Conservation (phyloP, 1,140 invertebrate species). For the Penaeus chinensis region DNA sequence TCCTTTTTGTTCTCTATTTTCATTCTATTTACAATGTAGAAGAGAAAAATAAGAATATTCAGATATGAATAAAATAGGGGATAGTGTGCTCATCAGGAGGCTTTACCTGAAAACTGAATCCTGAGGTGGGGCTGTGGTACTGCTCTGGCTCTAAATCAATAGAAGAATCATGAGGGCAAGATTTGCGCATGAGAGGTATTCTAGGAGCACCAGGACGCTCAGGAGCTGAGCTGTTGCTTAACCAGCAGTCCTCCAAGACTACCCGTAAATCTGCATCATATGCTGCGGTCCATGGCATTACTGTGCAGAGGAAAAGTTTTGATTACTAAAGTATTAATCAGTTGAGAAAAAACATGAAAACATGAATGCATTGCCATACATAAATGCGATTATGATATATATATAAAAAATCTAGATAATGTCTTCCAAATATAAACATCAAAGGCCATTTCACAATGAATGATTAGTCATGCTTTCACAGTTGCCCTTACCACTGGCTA, state of each 20-base stretch:
- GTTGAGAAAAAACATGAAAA: too few species aligned
- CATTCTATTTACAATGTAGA: background rate
- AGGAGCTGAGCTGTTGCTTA: conserved; percentile 63
- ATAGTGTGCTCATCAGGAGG: too few species aligned
- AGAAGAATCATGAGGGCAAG: conserved; percentile 65
- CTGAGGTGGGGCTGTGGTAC: conserved; percentile 5
- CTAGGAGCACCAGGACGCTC: conserved; percentile 12
- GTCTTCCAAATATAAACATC: background rate
- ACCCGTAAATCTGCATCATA: conserved; percentile 64
- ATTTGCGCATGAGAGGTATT: conserved; percentile 64
- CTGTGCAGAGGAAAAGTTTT: background rate
- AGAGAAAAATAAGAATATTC: background rate
- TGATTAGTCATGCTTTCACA: background rate
- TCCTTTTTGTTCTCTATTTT: background rate
- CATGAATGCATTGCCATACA: too few species aligned
- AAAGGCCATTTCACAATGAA: conserved; percentile 2
- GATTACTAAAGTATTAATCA: too few species aligned
- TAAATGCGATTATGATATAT: too few species aligned
- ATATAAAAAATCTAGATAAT: background rate
- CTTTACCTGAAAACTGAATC: conserved; percentile 51
- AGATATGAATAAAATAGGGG: background rate
- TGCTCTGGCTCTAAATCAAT: conserved; percentile 55
- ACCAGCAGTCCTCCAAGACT: conserved; percentile 66
- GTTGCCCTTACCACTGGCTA: conserved; percentile 36
- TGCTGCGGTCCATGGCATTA: conserved; percentile 43